Evolutionary conservation across 2,113 vertebrate species (phyloP).

Genomic region (Craseonycteris thonglongyai): DNA sequence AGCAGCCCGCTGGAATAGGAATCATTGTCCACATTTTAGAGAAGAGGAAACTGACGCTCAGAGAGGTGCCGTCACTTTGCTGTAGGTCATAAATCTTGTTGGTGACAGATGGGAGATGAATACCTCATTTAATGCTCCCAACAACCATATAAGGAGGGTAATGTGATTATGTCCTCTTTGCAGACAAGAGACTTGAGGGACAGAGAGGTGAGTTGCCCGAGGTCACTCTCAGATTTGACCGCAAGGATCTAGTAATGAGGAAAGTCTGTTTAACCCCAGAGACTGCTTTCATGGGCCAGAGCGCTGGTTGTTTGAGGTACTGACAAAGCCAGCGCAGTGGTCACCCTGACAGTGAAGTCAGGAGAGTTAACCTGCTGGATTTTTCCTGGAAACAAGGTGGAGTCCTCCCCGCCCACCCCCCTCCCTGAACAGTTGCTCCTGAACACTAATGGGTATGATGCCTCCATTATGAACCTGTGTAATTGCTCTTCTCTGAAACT

Average conservation of each 20-base stretch:
- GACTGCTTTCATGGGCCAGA: neutral
- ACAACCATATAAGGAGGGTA: neutral
- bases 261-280: neutral
- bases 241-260: neutral
- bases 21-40: neutral
- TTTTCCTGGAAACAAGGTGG: conserved; percentile 22
- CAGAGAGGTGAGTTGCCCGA: neutral
- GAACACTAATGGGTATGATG: neutral
- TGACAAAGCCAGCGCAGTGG: rapidly evolving
- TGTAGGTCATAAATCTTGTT: neutral
- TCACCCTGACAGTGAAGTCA: neutral
- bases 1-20: neutral
- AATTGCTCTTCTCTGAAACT: conserved; percentile 11
- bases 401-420: neutral
- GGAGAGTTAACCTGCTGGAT: neutral
- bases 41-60: neutral
- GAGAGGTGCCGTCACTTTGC: neutral
- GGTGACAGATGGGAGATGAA: neutral
- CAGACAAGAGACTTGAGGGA: neutral
- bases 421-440: neutral
- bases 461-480: neutral
- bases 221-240: neutral
- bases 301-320: neutral
- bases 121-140: neutral
- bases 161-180: neutral